Conservation (phyloP, 2,113 vertebrate species). For the Oreochromis spilurus region DNA sequence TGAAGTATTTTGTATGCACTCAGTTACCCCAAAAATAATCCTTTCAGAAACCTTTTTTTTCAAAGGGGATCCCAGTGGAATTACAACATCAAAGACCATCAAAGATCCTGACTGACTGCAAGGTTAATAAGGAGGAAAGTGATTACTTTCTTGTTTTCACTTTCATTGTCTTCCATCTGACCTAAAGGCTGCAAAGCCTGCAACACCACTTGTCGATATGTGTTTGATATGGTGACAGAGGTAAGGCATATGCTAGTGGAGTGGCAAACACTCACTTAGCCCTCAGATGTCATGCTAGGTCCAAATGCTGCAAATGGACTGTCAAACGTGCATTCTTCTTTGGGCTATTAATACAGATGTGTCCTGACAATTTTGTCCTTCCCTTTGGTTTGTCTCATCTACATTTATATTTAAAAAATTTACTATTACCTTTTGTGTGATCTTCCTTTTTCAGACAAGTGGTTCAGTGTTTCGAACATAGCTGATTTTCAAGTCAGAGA, state of each 20-base stretch:
- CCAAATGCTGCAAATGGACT: neutral
- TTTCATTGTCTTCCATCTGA: neutral
- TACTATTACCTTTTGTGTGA: neutral
- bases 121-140: neutral
- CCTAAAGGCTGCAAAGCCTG: neutral
- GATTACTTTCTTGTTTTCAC: neutral
- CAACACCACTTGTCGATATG: neutral
- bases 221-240: neutral
- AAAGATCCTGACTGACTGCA: neutral
- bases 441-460: neutral
- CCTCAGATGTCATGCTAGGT: accelerated
- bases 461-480: neutral
- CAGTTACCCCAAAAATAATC: neutral
- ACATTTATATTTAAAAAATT: neutral
- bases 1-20: neutral
- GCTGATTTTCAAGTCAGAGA: neutral
- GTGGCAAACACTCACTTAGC: neutral
- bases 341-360: neutral
- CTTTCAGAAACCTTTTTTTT: neutral
- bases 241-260: neutral
- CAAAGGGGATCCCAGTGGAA: neutral
- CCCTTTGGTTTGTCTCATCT: neutral
- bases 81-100: neutral
- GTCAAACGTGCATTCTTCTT: neutral
- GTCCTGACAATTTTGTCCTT: neutral